These are phyloP conservation scores for Linnaemya tessellans DNA, from an alignment of 2,888 invertebrate genomes.

Conservation along the genomic window DNA sequence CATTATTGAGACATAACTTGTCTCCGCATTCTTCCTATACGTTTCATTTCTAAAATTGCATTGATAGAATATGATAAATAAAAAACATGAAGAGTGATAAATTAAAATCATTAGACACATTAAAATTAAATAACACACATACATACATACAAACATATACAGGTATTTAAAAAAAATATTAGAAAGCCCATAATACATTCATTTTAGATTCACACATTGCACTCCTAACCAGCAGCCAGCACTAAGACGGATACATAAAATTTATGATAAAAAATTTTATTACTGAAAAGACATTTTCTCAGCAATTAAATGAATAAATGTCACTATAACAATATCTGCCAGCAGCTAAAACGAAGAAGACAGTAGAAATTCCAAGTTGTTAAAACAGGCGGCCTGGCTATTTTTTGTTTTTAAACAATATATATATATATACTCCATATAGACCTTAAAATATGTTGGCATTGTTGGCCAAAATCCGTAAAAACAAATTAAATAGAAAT, in stretches of 20 bases:
- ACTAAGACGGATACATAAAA: background rate
- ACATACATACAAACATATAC: too few relatives aligned
- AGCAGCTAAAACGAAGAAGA: background rate
- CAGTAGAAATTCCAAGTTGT: background rate
- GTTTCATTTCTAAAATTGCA: too few relatives aligned
- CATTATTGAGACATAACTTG: too few relatives aligned
- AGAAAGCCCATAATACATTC: background rate
- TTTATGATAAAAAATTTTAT: background rate
- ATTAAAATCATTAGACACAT: too few relatives aligned
- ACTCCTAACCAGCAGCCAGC: background rate
- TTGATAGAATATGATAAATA: too few relatives aligned
- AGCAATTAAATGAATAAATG: background rate
- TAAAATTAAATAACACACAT: too few relatives aligned
- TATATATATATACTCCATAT: too few relatives aligned
- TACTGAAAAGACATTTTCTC: background rate
- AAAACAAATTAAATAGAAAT: slow-evolving; percentile 21
- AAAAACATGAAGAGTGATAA: too few relatives aligned
- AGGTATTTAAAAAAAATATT: background rate
- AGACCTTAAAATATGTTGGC: background rate
- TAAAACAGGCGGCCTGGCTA: background rate
- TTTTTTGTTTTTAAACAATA: background rate
- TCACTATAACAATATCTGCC: background rate
- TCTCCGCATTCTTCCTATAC: too few relatives aligned
- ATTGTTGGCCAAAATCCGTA: background rate
- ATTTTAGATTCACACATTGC: background rate